These are phyloP conservation scores for Apteryx owenii DNA, from an alignment of 2,113 vertebrate genomes.

Conservation along the genomic window DNA sequence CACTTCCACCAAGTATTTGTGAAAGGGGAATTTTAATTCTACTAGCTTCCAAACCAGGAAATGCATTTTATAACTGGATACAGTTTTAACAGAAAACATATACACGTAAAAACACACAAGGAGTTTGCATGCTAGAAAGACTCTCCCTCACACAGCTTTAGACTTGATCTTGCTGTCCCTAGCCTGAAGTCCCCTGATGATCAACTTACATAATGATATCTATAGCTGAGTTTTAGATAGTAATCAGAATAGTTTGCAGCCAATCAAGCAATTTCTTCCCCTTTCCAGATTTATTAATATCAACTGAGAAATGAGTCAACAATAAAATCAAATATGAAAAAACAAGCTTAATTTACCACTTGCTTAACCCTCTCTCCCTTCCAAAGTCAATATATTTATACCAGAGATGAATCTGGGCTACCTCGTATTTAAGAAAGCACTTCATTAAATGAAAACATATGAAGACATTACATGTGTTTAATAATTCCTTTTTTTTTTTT, in stretches of 20 bases:
- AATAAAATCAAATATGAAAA: neutral
- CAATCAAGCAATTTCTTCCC: neutral
- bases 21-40: neutral
- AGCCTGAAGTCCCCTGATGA: neutral
- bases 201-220: neutral
- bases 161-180: neutral
- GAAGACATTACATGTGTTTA: neutral
- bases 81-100: neutral
- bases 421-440: neutral
- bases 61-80: neutral
- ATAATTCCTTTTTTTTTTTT: neutral
- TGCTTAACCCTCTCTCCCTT: neutral
- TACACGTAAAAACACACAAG: neutral
- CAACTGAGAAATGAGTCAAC: neutral
- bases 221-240: neutral
- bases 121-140: neutral
- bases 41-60: neutral
- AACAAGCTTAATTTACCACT: neutral
- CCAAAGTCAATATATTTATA: neutral
- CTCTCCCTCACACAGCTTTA: neutral
- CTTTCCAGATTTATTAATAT: neutral
- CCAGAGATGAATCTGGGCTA: neutral
- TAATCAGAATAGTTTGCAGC: neutral
- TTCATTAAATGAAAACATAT: neutral
- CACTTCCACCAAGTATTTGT: neutral